Percentiles rank a stretch among this genome's conserved stretches.
phyloP scores from a whole-genome alignment of 2,888 invertebrate genomes.

The Exocentrus adspersus region DNA sequence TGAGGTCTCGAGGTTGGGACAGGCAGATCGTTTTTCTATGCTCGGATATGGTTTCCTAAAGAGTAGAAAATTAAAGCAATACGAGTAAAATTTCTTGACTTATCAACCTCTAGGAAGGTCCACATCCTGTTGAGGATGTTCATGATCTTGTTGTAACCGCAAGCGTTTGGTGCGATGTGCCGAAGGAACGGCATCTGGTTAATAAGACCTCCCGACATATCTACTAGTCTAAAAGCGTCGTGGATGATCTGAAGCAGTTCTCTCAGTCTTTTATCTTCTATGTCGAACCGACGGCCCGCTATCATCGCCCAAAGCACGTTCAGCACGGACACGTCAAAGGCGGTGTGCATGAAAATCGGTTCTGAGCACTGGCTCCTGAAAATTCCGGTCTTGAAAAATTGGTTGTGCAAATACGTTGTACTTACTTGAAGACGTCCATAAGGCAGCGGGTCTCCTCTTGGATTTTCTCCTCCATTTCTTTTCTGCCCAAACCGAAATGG shows the following conservation, averaged over 20 bases:
- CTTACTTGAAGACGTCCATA: constrained; percentile 61
- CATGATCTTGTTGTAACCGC: constrained; percentile 70
- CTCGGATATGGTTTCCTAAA: constrained; percentile 66
- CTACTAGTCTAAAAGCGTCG: constrained; percentile 71
- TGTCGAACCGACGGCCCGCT: constrained; percentile 69
- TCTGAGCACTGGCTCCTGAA: constrained; percentile 48
- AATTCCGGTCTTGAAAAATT: no score
- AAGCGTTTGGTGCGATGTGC: constrained; percentile 70
- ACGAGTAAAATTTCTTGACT: background rate
- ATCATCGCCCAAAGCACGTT: constrained; percentile 78
- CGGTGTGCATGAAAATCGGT: constrained; percentile 60
- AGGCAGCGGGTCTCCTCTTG: constrained; percentile 68
- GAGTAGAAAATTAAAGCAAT: constrained; percentile 45
- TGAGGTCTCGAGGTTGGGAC: constrained; percentile 69
- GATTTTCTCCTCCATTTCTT: constrained; percentile 70
- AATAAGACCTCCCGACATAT: constrained; percentile 75
- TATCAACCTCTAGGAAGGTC: constrained; percentile 67
- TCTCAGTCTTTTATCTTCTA: constrained; percentile 68
- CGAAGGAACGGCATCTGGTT: constrained; percentile 76
- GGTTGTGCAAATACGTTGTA: no score
- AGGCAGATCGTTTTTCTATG: constrained; percentile 64
- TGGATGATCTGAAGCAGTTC: constrained; percentile 69
- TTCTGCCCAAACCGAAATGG: constrained; percentile 72
- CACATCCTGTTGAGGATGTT: constrained; percentile 67
- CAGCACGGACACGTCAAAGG: constrained; percentile 71